Conservation (phyloP, 2,113 vertebrate genomes). For the Grallaria varia region DNA sequence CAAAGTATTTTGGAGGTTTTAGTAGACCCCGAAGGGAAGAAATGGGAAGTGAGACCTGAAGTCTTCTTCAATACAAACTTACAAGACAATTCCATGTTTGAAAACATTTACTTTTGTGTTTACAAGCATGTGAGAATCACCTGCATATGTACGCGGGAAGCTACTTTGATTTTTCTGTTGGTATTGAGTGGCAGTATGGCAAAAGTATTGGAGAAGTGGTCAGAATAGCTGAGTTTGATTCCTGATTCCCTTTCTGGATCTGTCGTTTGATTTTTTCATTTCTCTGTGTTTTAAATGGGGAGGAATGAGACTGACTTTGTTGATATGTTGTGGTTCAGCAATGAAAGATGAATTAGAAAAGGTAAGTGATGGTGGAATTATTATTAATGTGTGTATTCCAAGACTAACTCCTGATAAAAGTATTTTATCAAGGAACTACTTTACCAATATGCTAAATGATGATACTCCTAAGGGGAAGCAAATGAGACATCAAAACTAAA, state of each 20-base stretch:
- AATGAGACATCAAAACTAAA: conserved; percentile 22
- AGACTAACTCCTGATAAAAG: not conserved
- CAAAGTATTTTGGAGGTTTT: not conserved
- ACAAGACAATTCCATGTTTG: not conserved
- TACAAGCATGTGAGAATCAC: not conserved
- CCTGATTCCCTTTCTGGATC: not conserved
- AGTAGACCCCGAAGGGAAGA: not conserved
- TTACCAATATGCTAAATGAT: not conserved
- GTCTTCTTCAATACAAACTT: not conserved
- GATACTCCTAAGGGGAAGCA: not conserved
- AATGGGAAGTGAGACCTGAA: not conserved
- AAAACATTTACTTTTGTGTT: not conserved
- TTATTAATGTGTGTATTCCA: not conserved
- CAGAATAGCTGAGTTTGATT: not conserved
- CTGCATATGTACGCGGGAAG: not conserved
- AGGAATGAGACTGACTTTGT: not conserved
- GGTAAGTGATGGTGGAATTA: not conserved
- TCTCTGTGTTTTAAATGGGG: not conserved
- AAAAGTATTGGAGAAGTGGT: not conserved
- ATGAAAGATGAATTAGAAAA: not conserved
- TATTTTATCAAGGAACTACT: not conserved
- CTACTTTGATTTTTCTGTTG: not conserved
- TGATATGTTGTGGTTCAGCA: not conserved
- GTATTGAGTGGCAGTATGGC: not conserved
- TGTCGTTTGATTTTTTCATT: not conserved